Conservation (phyloP, 2,888 invertebrate species). For the Agrilus cyanescens region DNA sequence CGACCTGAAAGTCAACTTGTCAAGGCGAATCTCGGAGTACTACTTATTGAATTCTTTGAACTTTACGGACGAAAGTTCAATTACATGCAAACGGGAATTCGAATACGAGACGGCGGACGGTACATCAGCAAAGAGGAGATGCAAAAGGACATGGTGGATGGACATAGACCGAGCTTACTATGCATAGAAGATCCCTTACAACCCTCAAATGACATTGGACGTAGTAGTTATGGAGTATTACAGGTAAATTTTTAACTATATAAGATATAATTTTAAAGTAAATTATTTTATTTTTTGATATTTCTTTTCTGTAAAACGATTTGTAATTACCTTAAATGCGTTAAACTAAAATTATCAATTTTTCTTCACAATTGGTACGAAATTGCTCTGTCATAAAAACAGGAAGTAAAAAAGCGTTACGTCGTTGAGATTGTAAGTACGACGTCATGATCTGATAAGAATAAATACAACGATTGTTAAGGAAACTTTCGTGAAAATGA, state of each 20-base stretch:
- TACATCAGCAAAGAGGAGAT: conserved; percentile 92
- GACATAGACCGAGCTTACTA: conserved; percentile 83
- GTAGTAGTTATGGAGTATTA: conserved; percentile 90
- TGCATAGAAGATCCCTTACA: conserved; percentile 98
- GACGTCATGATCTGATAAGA: too few species aligned
- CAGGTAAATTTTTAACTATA: conserved; percentile 45
- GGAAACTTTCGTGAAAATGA: neutral
- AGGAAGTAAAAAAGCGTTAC: too few species aligned
- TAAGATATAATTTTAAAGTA: too few species aligned
- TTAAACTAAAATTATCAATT: too few species aligned
- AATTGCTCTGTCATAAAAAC: too few species aligned
- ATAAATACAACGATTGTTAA: too few species aligned
- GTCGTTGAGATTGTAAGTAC: too few species aligned
- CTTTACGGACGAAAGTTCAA: conserved; percentile 94
- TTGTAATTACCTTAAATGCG: too few species aligned
- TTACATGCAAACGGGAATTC: conserved; percentile 87
- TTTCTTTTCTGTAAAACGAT: too few species aligned
- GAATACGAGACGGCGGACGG: conserved; percentile 85
- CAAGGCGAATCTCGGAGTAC: conserved; percentile 75
- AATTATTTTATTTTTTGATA: too few species aligned
- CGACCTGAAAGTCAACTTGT: conserved; percentile 48
- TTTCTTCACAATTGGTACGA: too few species aligned
- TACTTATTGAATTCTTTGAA: conserved; percentile 95
- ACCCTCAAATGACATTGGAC: conserved; percentile 93
- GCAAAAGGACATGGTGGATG: conserved; percentile 87